These are phyloP conservation scores for Centruroides sculpturatus DNA, from an alignment of 1,140 invertebrate genomes.

Conservation along the genomic window DNA sequence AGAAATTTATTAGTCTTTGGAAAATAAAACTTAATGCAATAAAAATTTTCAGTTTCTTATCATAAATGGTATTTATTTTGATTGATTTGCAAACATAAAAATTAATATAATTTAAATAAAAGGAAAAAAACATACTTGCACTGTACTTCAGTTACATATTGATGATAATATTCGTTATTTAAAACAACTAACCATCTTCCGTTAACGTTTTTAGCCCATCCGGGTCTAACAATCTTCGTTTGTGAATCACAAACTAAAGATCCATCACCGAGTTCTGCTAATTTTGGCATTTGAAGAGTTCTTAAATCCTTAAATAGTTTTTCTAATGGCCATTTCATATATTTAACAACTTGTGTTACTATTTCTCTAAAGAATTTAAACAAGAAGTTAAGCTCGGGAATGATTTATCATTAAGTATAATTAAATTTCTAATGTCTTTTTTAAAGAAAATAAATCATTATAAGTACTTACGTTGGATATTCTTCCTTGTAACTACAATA, in stretches of 20 bases:
- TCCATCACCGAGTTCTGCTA: conserved; percentile 18
- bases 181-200: conserved; percentile 22
- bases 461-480: conserved; percentile 17
- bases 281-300: conserved; percentile 16
- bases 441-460: not conserved
- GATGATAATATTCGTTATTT: conserved; percentile 21
- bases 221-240: conserved; percentile 19
- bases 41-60: too few species aligned
- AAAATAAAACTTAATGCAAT: too few species aligned
- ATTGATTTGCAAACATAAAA: too few species aligned
- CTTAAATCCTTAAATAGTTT: conserved; percentile 20
- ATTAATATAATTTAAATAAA: not conserved
- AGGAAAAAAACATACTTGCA: conserved; percentile 12
- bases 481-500: conserved; percentile 21
- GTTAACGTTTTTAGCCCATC: conserved; percentile 23
- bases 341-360: conserved; percentile 17
- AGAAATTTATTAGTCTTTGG: too few species aligned
- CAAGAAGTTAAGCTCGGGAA: not conserved
- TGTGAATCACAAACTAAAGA: conserved; percentile 22
- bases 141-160: conserved; percentile 22
- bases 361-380: conserved; percentile 8
- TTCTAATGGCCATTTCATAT: conserved; percentile 23
- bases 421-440: too few species aligned
- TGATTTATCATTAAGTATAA: too few species aligned
- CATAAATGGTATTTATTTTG: too few species aligned